Conservation (phyloP, 2,797 vertebrate species). For the Apogon hyalosoma region DNA sequence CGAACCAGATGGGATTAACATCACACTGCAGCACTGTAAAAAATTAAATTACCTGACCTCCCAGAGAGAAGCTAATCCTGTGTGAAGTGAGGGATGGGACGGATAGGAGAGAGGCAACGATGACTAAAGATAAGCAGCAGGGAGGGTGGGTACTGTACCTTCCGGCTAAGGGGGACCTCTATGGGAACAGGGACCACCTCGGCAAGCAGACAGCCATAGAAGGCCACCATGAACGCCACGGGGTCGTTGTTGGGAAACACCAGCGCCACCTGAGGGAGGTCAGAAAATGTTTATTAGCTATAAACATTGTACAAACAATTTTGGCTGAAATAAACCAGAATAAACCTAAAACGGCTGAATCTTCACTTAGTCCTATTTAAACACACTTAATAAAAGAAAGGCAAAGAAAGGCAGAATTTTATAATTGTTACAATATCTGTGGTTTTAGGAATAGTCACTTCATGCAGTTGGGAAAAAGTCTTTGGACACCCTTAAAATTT, state of each 20-base stretch:
- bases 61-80: slow-evolving; percentile 20
- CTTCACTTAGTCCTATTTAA: too few species aligned
- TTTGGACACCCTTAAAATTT: too few species aligned
- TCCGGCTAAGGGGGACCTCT: slow-evolving; percentile 97
- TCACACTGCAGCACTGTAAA: not conserved
- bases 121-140: not conserved
- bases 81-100: not conserved
- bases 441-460: too few species aligned
- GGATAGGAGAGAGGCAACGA: not conserved
- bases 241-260: slow-evolving; percentile 99
- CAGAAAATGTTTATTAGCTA: not conserved
- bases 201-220: slow-evolving; percentile 96
- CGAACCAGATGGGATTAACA: slow-evolving; percentile 12
- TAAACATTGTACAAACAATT: not conserved
- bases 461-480: too few species aligned
- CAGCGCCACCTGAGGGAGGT: slow-evolving; percentile 89
- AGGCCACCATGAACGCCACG: slow-evolving; percentile 98
- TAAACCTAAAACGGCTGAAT: too few species aligned
- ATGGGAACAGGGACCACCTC: slow-evolving; percentile 98
- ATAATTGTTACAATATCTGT: too few species aligned
- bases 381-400: too few species aligned
- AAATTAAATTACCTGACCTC: slow-evolving; percentile 31
- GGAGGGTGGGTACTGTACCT: slow-evolving; percentile 81
- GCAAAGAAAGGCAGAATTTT: too few species aligned
- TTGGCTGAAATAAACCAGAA: too few species aligned